phyloP scores from a whole-genome alignment of 1,140 invertebrate genomes.

The Sweltsa coloradensis region DNA sequence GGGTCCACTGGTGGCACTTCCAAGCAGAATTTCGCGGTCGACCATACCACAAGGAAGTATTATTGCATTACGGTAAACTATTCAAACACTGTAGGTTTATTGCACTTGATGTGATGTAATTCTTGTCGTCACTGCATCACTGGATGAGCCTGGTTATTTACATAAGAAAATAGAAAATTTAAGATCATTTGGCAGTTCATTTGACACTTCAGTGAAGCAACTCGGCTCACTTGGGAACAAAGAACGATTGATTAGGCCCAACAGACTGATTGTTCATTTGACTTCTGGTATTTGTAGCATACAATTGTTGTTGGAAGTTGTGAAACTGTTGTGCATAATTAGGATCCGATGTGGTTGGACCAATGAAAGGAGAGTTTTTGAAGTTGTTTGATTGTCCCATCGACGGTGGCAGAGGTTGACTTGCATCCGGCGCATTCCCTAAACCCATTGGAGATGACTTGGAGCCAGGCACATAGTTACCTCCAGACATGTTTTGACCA shows the following conservation, averaged over 20 bases:
- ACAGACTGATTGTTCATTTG: constrained; percentile 15
- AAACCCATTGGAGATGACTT: constrained; percentile 22
- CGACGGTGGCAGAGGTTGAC: constrained; percentile 62
- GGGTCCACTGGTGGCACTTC: no score
- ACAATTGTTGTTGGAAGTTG: constrained; percentile 88
- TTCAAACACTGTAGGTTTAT: no score
- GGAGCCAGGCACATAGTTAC: constrained; percentile 16
- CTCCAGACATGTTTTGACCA: constrained; percentile 23
- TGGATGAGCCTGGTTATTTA: no score
- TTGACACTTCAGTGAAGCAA: constrained; percentile 5
- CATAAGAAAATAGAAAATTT: no score
- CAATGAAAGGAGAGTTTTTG: constrained; percentile 68
- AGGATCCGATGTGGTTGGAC: constrained; percentile 73
- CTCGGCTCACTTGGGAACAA: constrained; percentile 12
- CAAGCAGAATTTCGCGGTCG: no score
- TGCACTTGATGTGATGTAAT: no score
- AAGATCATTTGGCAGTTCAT: no score
- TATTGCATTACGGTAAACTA: no score
- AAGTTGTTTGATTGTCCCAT: constrained; percentile 63
- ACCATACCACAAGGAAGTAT: no score
- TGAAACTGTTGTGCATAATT: constrained; percentile 91
- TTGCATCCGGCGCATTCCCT: constrained; percentile 39
- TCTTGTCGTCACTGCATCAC: no score
- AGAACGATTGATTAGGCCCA: constrained; percentile 13
- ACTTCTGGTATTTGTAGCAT: constrained; percentile 73